Evolutionary conservation across 1,140 invertebrate genomes (phyloP), one percentile per base, ranked within the genome.

Genomic region (Drosophila sproati): DNA sequence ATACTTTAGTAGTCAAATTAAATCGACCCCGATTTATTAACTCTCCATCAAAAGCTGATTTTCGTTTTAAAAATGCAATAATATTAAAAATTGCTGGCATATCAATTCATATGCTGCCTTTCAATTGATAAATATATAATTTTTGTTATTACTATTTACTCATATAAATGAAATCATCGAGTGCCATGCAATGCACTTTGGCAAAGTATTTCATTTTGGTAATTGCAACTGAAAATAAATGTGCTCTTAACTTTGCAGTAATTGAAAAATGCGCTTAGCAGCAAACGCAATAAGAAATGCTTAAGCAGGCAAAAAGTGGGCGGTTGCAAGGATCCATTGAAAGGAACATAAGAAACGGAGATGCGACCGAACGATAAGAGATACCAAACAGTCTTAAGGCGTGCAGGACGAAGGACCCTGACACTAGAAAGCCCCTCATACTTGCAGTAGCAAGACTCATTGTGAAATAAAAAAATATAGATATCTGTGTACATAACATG

Each of bases 151-250:
- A 12, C 7, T 37, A 29, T 8, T 48, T 10, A 20, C 20, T 20
- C 20, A 20, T 20, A 3, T 35, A 67, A 60, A 64, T 50, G 28
- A 37, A 41, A 31, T 57, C 12, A 51, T 43, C 43, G 35, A 52
- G 35, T 45, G 10, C 3, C 3, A 7, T n/a, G 29, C 41, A 41
- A 45, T 54, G 66, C 74, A 71, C 51, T 73, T 50, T 45, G 50
- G 35, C 28, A 73, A 73, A 77, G 63, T 68, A 77, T 69, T 77
- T 77, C 43, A 81, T 70, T 71, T 74, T 52, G 8, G 66, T 78
- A 73, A 77, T 71, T 80, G 78, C 51, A 12, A 32, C 39, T 12
- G 10, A 41, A 55, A 66, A 63, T 76, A 73, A 77, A 45, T 68
- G 45, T 63, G 48, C 48, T 31, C 51, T 62, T 64, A 51, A 62